Base-by-base conservation (phyloP, 2,797 vertebrate genomes). In the Muraenolepis orangiensis region DNA sequence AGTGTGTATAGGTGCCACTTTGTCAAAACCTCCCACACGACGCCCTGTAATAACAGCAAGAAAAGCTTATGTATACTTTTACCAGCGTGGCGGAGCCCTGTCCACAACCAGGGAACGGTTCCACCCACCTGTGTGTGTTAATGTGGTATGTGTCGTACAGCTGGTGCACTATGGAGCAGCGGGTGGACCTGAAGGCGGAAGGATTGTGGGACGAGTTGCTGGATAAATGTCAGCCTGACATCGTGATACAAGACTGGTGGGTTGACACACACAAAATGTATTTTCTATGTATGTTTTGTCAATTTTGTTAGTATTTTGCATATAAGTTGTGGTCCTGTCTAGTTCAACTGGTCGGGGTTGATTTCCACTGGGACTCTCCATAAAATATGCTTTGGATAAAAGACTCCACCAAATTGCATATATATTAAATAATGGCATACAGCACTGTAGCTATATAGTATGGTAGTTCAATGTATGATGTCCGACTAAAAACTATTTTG, bases 111-210 rank as follows among this genome's bases (percentile, higher is more conserved):
- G 16, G 42, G 7, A 46, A 46, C 42, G 20, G 42, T 46, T 46
- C 42, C 28, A 67, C 34, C 20, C 36, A 10, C 16, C 57, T 32
- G 34, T n/a, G 40, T 78, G 18, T 13, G 61, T 29, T 72, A 57
- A 76, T 28, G 46, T 78, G n/a, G 73, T n/a, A n/a, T n/a, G n/a
- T 11, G 68, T 26, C 78, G 70, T 61, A 73, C 87, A 97, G 96
- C 89, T 96, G 95, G 96, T 95, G 95, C 0, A 80, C 94, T 81
- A 87, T 95, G 90, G 92, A 95, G 82, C 95, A 97, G 87, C 42
- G 87, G 0, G 87, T 96, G 74, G 94, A 96, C 79, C 90, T 97
- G 66, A 91, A 94, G 87, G 92, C 92, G 0, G 93, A 95, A 77
- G 95, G 94, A 72, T 76, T 96, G 20, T 97, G 95, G 95, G 92